Percentiles rank a stretch among this genome's conserved stretches.
Evolutionary conservation across 2,888 invertebrate species (phyloP).

Genomic region (Caenorhabditis imperialis): DNA sequence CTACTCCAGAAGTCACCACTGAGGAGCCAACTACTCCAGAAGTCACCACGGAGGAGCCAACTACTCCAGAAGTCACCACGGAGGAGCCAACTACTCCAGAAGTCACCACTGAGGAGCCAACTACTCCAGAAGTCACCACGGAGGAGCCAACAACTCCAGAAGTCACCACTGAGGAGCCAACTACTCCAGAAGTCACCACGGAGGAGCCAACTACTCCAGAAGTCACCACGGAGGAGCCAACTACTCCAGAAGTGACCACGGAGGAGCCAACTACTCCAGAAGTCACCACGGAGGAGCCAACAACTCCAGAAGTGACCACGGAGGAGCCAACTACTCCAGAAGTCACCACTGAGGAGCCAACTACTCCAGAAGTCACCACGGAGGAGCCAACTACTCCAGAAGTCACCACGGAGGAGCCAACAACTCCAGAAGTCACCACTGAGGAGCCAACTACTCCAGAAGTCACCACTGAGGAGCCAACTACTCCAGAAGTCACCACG

Average conservation of each 20-base stretch:
- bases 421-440: not conserved
- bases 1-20: not conserved
- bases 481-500: no score
- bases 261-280: no score
- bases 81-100: not conserved
- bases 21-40: not conserved
- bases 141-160: not conserved
- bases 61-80: not conserved
- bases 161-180: no score
- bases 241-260: no score
- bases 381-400: not conserved
- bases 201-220: no score
- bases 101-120: no score
- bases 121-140: not conserved
- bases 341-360: constrained; percentile 4
- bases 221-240: no score
- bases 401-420: not conserved
- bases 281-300: not conserved
- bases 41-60: constrained; percentile 4
- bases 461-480: no score
- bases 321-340: not conserved
- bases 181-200: no score
- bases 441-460: not conserved
- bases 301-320: not conserved
- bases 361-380: not conserved